A percentile compares a stretch with the other conserved stretches of the same genome.
phyloP scores from a whole-genome alignment of 2,797 vertebrate genomes.

The Linurgus olivaceus region DNA sequence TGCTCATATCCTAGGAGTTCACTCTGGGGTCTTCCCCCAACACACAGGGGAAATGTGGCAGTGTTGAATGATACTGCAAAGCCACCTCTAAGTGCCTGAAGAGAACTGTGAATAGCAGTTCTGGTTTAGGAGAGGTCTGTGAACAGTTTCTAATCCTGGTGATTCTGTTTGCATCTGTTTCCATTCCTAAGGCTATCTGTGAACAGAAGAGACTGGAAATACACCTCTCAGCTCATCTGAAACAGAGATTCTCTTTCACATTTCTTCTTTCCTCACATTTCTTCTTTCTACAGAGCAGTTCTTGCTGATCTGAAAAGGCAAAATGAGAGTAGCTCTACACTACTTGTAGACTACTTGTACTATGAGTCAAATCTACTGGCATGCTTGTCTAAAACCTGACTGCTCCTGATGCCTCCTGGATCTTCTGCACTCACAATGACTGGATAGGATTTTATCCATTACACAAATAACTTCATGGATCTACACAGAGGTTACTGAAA shows the following conservation, averaged over 20 bases:
- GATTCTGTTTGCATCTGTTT: constrained; percentile 31
- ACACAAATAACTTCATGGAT: background rate
- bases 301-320: background rate
- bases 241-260: background rate
- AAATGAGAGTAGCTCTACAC: background rate
- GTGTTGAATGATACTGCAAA: background rate
- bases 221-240: background rate
- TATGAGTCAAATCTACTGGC: background rate
- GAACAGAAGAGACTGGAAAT: constrained; percentile 5
- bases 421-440: background rate
- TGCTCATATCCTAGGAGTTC: background rate
- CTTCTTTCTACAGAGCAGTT: background rate
- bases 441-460: background rate
- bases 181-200: background rate
- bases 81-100: background rate
- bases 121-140: background rate
- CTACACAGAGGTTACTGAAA: background rate
- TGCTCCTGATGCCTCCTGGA: background rate
- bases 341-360: background rate
- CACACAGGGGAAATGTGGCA: background rate
- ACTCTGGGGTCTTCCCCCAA: background rate
- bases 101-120: constrained; percentile 28
- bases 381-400: background rate
- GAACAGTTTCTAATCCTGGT: constrained; percentile 30
- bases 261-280: background rate